Conservation (phyloP, 1,140 invertebrate species). For the Lanistes nyassanus region DNA sequence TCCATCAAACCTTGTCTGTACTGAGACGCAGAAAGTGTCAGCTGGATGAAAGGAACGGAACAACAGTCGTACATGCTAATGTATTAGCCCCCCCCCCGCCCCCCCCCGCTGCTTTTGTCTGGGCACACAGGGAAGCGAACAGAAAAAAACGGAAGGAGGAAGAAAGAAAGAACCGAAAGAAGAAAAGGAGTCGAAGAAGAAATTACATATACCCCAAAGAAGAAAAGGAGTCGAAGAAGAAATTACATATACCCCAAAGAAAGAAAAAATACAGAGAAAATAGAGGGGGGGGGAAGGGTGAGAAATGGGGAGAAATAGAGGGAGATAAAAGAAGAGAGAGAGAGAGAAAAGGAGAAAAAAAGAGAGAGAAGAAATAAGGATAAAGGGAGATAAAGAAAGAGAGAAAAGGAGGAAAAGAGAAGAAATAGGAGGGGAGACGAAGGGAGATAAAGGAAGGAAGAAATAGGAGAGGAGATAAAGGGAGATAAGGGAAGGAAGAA, state of each 20-base stretch:
- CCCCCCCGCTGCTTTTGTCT: too few species aligned
- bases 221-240: neutral
- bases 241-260: neutral
- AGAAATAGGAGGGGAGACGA: too few species aligned
- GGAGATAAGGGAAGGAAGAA: neutral
- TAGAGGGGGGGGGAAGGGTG: neutral
- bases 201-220: neutral
- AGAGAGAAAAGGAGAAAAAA: neutral
- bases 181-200: neutral
- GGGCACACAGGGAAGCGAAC: too few species aligned
- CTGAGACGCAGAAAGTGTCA: too few species aligned
- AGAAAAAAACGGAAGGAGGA: neutral
- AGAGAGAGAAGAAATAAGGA: neutral
- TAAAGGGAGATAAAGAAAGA: neutral
- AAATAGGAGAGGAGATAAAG: neutral
- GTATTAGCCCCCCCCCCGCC: too few species aligned
- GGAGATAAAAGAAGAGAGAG: neutral
- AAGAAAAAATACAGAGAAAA: neutral
- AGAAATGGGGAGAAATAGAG: neutral
- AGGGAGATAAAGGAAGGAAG: neutral
- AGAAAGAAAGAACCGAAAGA: neutral
- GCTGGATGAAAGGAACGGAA: too few species aligned
- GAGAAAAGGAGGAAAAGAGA: neutral
- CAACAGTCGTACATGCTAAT: too few species aligned
- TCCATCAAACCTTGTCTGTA: too few species aligned